These are phyloP conservation scores for Potamilus streckersoni DNA, from an alignment of 1,140 invertebrate species.

Conservation along the genomic window DNA sequence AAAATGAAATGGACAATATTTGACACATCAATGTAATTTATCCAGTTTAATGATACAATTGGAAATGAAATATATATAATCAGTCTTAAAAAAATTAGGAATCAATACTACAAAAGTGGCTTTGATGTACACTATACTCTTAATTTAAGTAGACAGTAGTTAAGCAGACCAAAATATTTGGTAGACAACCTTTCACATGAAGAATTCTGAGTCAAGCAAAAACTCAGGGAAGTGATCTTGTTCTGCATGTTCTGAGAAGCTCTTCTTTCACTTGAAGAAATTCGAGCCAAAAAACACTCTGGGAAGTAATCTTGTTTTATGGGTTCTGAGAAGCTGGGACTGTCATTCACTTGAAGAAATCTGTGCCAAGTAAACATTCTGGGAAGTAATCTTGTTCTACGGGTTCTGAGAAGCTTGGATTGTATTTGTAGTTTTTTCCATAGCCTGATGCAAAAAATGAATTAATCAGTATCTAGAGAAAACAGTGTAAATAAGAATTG, in stretches of 20 bases:
- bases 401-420: constrained; percentile 41
- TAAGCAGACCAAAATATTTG: too few species aligned
- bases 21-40: too few species aligned
- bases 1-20: too few species aligned
- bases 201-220: constrained; percentile 51
- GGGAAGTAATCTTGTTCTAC: constrained; percentile 63
- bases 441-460: constrained; percentile 66
- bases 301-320: constrained; percentile 63
- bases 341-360: constrained; percentile 50
- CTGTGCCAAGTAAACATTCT: constrained; percentile 42
- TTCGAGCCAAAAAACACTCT: constrained; percentile 45
- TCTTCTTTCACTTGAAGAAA: constrained; percentile 60
- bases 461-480: neutral
- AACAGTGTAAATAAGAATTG: neutral
- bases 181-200: constrained; percentile 28
- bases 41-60: too few species aligned
- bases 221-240: constrained; percentile 61
- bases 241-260: constrained; percentile 41
- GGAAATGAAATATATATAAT: too few species aligned
- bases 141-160: too few species aligned
- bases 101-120: too few species aligned
- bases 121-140: too few species aligned
- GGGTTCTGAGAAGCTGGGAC: constrained; percentile 36
- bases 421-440: constrained; percentile 65
- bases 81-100: too few species aligned